phyloP scores from a whole-genome alignment of 2,113 vertebrate genomes.

The Oryzias woworae region DNA sequence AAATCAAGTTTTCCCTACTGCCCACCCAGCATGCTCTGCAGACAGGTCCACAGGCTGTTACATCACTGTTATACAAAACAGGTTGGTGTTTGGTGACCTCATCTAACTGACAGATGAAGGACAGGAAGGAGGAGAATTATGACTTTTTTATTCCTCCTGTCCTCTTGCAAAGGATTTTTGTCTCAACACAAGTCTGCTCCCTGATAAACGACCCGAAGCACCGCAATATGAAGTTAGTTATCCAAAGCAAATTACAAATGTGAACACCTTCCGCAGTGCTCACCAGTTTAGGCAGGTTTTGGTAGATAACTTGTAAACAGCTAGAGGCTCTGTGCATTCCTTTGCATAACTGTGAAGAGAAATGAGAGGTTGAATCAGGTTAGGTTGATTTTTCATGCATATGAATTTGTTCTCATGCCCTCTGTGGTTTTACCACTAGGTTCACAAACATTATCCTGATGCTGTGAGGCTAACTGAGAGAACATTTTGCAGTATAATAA shows the following conservation, averaged over 20 bases:
- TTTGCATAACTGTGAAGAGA: slow-evolving; percentile 50
- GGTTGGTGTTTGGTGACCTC: slow-evolving; percentile 69
- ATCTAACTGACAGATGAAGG: slow-evolving; percentile 59
- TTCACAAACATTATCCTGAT: slow-evolving; percentile 33
- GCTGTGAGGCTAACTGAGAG: slow-evolving; percentile 51
- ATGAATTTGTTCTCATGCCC: slow-evolving; percentile 40
- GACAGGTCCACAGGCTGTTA: slow-evolving; percentile 52
- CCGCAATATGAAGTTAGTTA: slow-evolving; percentile 26
- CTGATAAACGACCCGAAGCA: slow-evolving; percentile 32
- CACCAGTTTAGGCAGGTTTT: slow-evolving; percentile 20
- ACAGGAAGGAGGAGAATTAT: slow-evolving; percentile 33
- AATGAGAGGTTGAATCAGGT: slow-evolving; percentile 40
- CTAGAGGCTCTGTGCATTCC: slow-evolving; percentile 36
- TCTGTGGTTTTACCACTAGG: slow-evolving; percentile 34
- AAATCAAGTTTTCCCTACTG: slow-evolving; percentile 54
- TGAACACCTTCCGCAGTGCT: slow-evolving; percentile 30
- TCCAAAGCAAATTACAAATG: slow-evolving; percentile 29
- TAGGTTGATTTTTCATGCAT: slow-evolving; percentile 36
- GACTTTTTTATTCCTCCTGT: slow-evolving; percentile 32
- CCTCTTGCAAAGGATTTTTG: slow-evolving; percentile 33
- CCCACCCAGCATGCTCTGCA: slow-evolving; percentile 35
- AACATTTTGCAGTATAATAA: slow-evolving; percentile 41
- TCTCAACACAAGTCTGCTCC: slow-evolving; percentile 19
- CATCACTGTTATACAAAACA: slow-evolving; percentile 66
- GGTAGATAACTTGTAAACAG: slow-evolving; percentile 35